phyloP scores from a whole-genome alignment of 2,888 invertebrate species.

The Acanthopleura granulata region DNA sequence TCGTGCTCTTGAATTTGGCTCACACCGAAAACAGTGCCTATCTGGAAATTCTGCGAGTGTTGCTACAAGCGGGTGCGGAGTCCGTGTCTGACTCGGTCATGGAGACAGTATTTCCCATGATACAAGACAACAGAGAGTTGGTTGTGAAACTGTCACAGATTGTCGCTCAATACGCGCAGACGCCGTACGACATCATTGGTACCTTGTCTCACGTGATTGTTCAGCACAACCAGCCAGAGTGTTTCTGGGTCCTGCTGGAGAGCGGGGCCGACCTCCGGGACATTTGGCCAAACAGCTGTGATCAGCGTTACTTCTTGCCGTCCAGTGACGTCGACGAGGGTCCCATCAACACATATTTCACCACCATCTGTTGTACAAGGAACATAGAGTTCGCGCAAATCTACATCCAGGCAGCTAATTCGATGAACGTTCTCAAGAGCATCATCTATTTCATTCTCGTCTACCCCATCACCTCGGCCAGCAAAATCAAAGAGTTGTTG shows the following conservation, averaged over 20 bases:
- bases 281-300: slow-evolving; percentile 18
- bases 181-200: slow-evolving; percentile 8
- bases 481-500: neutral
- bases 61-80: slow-evolving; percentile 16
- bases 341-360: slow-evolving; percentile 5
- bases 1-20: slow-evolving; percentile 10
- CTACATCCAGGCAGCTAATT: slow-evolving; percentile 17
- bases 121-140: slow-evolving; percentile 11
- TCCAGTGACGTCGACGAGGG: neutral
- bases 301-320: slow-evolving; percentile 15
- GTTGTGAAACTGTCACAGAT: slow-evolving; percentile 1
- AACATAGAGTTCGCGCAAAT: slow-evolving; percentile 16
- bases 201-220: slow-evolving; percentile 13
- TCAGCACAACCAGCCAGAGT: slow-evolving; percentile 3
- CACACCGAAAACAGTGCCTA: slow-evolving; percentile 4
- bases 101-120: slow-evolving; percentile 15
- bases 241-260: slow-evolving; percentile 14
- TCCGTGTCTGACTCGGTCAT: slow-evolving; percentile 6
- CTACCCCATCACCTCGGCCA: neutral
- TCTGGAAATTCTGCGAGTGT: slow-evolving; percentile 2
- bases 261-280: neutral
- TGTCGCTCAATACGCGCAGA: slow-evolving; percentile 1
- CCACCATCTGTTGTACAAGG: slow-evolving; percentile 7
- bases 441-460: slow-evolving; percentile 16
- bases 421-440: neutral